These are phyloP conservation scores for Polyommatus icarus DNA, from an alignment of 2,888 invertebrate genomes.

Conservation along the genomic window DNA sequence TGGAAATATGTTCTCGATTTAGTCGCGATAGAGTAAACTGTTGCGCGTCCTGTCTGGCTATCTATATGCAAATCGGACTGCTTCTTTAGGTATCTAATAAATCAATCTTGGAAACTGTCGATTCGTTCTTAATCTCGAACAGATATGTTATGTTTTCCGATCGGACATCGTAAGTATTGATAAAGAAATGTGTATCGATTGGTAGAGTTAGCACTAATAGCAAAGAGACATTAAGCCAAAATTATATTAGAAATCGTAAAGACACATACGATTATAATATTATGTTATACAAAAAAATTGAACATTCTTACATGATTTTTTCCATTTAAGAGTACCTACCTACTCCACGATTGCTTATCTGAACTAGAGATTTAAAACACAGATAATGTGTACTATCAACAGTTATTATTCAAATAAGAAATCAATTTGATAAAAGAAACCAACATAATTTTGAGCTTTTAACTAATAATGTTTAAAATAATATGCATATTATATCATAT, in stretches of 20 bases:
- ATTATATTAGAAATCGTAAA: background rate
- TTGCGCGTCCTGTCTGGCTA: slow-evolving; percentile 54
- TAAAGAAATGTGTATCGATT: slow-evolving; percentile 34
- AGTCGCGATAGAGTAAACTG: slow-evolving; percentile 67
- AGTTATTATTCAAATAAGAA: background rate
- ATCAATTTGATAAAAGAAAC: background rate
- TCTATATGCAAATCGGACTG: slow-evolving; percentile 81
- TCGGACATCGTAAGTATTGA: background rate
- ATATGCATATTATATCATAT: background rate
- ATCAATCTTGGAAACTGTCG: slow-evolving; percentile 65
- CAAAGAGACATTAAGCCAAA: background rate
- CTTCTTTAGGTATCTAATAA: slow-evolving; percentile 76
- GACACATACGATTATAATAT: too few species aligned
- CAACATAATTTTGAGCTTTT: background rate
- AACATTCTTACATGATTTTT: background rate
- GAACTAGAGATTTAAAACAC: background rate
- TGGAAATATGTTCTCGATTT: slow-evolving; percentile 54
- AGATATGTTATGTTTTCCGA: slow-evolving; percentile 23
- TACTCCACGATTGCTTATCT: too few species aligned
- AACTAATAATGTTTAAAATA: background rate
- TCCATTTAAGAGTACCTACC: too few species aligned
- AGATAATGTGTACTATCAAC: background rate
- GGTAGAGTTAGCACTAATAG: background rate
- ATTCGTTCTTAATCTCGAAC: slow-evolving; percentile 50
- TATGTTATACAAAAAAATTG: too few species aligned